Base-by-base conservation (phyloP, 2,888 invertebrate genomes). In the Acanthosoma haemorrhoidale region DNA sequence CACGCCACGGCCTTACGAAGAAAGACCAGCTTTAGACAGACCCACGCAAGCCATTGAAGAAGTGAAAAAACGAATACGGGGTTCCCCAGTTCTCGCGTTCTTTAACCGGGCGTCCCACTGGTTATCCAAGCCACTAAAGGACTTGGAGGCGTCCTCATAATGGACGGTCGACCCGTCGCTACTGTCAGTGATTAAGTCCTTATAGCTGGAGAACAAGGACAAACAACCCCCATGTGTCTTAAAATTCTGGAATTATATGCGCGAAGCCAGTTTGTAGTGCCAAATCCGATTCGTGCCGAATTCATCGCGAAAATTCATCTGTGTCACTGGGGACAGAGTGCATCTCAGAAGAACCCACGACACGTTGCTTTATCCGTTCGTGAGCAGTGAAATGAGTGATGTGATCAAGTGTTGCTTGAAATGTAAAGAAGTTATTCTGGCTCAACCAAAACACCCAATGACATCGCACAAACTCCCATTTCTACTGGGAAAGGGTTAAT, bases 371-470 rank as follows among this genome's bases (percentile, higher is more conserved):
- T 66, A 13, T 3, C 5, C 57, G 2, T 15, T 57, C 29, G 25
- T 57, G 57, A 57, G 57, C 25, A 57, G 57, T n/a, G 25, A 69
- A 31, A 34, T 70, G 8, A 70, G 36, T 29, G 70, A 70, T 29
- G 38, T 13, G 8, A 51, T 70, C 0, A 15, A 4, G 13, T 4
- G 2, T 2, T 66, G 64, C 25, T 36, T 11, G 6, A 36, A 36
- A 3, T 70, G 70, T 31, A 18, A 64, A 38, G 38, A 70, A 39
- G 16, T 66, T 6, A 16, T 57, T 21, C 8, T 15, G 2, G 4
- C 13, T 6, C 70, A 66, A 36, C 15, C 38, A 16, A 64, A 66
- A 15, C 11, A 31, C 31, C 64, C 58, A 6, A 64, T 70, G 70
- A 43, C 32, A 13, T 31, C 31, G 3, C 69, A 63, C 25, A n/a